Evolutionary conservation across 2,888 invertebrate species (phyloP).

Genomic region (Dermolepida albohirtum): DNA sequence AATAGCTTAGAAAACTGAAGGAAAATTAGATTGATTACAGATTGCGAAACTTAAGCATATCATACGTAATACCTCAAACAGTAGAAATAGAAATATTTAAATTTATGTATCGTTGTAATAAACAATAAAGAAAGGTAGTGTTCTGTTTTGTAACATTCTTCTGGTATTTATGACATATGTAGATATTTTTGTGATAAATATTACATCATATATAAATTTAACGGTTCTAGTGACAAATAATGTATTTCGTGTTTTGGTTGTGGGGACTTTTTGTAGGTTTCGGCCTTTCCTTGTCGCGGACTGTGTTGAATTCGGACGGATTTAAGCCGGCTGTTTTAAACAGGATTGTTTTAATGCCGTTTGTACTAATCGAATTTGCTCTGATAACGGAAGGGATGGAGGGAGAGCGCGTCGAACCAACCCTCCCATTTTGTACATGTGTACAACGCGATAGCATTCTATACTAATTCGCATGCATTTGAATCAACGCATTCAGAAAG

Average conservation of each 20-base stretch:
- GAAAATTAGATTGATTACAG: too few relatives aligned
- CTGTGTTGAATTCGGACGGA: conserved; percentile 50
- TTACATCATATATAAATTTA: too few relatives aligned
- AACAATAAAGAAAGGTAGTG: too few relatives aligned
- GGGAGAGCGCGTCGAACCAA: conserved; percentile 40
- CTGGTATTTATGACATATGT: too few relatives aligned
- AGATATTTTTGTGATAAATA: too few relatives aligned
- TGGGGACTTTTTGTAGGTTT: conserved; percentile 53
- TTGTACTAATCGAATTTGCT: conserved; percentile 71
- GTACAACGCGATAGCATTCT: conserved; percentile 60
- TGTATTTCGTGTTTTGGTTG: conserved; percentile 32
- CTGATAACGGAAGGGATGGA: conserved; percentile 58
- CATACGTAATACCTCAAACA: too few relatives aligned
- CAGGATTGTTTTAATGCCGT: conserved; percentile 73
- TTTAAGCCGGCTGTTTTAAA: conserved; percentile 64
- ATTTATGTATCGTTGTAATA: too few relatives aligned
- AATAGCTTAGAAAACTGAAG: too few relatives aligned
- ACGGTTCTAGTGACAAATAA: not conserved
- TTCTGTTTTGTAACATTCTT: too few relatives aligned
- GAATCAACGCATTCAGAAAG: conserved; percentile 62
- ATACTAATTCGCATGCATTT: conserved; percentile 62
- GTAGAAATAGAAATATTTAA: too few relatives aligned
- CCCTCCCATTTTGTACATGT: conserved; percentile 55
- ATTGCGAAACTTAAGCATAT: too few relatives aligned
- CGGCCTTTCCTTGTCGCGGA: conserved; percentile 47